These are phyloP conservation scores for Eucera pruinosa DNA, from an alignment of 2,888 invertebrate genomes.

Conservation along the genomic window DNA sequence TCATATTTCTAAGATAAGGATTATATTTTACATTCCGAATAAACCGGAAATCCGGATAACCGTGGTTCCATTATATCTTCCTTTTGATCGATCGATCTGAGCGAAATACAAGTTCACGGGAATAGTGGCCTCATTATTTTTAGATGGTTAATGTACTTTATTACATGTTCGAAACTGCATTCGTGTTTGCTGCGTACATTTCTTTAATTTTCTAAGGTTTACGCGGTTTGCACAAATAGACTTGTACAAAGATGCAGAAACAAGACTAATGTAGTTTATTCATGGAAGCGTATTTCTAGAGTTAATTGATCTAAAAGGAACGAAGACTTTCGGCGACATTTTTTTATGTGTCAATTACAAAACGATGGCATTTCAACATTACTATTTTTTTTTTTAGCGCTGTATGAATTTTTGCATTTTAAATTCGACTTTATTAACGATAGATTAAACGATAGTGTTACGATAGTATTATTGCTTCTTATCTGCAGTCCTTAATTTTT, in stretches of 20 bases:
- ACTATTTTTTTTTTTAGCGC: neutral
- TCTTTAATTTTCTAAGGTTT: neutral
- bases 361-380: constrained; percentile 10
- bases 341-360: constrained; percentile 10
- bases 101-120: neutral
- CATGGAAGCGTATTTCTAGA: neutral
- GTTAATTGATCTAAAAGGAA: constrained; percentile 6
- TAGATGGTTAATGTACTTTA: constrained; percentile 16
- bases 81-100: neutral
- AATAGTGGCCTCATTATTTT: constrained; percentile 12
- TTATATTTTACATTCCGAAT: too few species aligned
- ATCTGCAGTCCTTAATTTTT: constrained; percentile 4
- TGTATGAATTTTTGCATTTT: neutral
- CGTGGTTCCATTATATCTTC: too few species aligned
- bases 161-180: neutral
- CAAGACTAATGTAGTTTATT: constrained; percentile 9
- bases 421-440: neutral
- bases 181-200: neutral
- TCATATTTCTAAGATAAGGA: too few species aligned
- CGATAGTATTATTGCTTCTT: neutral
- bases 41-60: too few species aligned
- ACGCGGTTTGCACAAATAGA: constrained; percentile 8
- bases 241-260: constrained; percentile 5
- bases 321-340: constrained; percentile 4
- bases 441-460: neutral